phyloP scores from a whole-genome alignment of 2,888 invertebrate genomes.

The Dermolepida albohirtum region DNA sequence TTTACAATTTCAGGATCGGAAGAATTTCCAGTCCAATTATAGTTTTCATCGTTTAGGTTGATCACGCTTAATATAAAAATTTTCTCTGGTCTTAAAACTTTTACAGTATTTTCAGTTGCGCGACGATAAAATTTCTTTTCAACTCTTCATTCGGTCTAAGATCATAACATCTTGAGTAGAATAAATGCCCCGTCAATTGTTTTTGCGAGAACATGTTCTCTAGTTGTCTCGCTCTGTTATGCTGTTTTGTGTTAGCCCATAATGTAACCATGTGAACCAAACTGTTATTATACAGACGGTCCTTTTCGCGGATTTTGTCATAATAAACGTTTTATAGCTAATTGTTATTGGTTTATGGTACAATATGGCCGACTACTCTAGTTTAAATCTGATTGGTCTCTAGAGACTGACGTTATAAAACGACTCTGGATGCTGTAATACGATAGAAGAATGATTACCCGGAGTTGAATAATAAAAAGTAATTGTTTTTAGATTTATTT shows the following conservation, averaged over 20 bases:
- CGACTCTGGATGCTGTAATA: conserved; percentile 58
- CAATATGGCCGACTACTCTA: conserved; percentile 65
- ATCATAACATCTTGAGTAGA: conserved; percentile 51
- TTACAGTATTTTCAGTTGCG: conserved; percentile 46
- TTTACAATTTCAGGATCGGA: background rate
- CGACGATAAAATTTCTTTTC: conserved; percentile 49
- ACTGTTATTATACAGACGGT: conserved; percentile 39
- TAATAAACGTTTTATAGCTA: conserved; percentile 66
- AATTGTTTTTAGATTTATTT: conserved; percentile 57
- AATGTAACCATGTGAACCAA: conserved; percentile 30
- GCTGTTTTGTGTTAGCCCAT: conserved; percentile 50
- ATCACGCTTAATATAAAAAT: conserved; percentile 15
- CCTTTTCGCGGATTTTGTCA: conserved; percentile 52
- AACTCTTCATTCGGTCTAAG: conserved; percentile 48
- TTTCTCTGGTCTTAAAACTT: conserved; percentile 39
- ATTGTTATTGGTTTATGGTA: conserved; percentile 66
- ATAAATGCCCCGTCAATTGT: conserved; percentile 36
- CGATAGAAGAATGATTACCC: conserved; percentile 55
- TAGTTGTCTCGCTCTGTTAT: conserved; percentile 36
- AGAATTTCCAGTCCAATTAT: conserved; percentile 18
- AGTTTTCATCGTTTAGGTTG: conserved; percentile 13
- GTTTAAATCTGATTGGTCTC: conserved; percentile 66
- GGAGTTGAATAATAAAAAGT: conserved; percentile 60
- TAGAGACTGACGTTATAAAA: conserved; percentile 60
- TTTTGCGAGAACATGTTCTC: conserved; percentile 39